Percentiles rank a stretch among this genome's conserved stretches.
phyloP scores from a whole-genome alignment of 2,113 vertebrate genomes.

The Lamprotornis superbus region DNA sequence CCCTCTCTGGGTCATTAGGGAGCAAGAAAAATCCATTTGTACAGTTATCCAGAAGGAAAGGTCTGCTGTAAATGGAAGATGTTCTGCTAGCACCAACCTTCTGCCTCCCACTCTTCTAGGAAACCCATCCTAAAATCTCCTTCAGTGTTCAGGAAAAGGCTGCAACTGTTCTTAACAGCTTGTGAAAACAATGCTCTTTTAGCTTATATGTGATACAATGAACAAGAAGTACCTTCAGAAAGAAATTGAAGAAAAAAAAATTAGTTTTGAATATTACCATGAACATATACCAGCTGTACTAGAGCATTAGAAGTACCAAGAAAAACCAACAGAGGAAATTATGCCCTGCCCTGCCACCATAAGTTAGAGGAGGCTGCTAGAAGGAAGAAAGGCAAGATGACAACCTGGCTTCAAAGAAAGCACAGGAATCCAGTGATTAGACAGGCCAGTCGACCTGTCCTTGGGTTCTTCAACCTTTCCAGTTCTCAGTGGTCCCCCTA shows the following conservation, averaged over 20 bases:
- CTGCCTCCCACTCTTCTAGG: conserved; percentile 7
- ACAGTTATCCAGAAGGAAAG: neutral
- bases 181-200: neutral
- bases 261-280: neutral
- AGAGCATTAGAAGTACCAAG: neutral
- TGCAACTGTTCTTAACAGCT: neutral
- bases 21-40: neutral
- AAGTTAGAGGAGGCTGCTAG: neutral
- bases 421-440: neutral
- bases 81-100: conserved; percentile 46
- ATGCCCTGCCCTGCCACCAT: neutral
- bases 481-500: neutral
- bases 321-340: neutral
- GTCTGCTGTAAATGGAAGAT: conserved; percentile 38
- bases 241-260: neutral
- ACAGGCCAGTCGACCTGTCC: neutral
- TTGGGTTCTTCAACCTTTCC: neutral
- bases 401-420: neutral
- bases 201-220: neutral
- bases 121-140: conserved; percentile 23
- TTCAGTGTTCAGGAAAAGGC: neutral
- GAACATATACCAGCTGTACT: neutral
- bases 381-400: neutral
- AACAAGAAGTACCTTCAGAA: conserved; percentile 35
- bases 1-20: rapidly evolving